Evolutionary conservation across 2,888 invertebrate genomes (phyloP), one percentile per base, ranked within the genome.

Genomic region (Trissonchulus sp.): DNA sequence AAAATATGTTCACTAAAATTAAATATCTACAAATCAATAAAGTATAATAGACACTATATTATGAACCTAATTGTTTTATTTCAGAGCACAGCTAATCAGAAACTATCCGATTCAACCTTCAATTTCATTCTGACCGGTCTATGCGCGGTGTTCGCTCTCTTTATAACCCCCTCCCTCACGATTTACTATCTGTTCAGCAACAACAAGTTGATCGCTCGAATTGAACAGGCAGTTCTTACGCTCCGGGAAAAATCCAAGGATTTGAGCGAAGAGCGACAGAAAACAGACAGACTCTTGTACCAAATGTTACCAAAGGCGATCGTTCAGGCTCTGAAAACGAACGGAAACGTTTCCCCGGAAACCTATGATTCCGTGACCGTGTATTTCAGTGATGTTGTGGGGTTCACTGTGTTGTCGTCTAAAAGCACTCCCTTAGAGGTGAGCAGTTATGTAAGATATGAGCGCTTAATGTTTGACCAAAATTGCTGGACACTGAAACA

Each of bases 291-390:
- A 3, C 35, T 69, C 8, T 34, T 48, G 37, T 48, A 28, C 18
- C 72, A 38, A 48, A 38, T 72, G 48, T 28, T 72, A 31, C 72
- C 72, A n/a, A 72, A 72, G 30, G 18, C 37, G 37, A 30, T 72
- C 3, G 72, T 31, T n/a, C 2, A 31, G 18, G 72, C 28, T 28
- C 48, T 72, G 30, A 72, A 37, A 30, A 15, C 28, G 23, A 48
- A 48, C 72, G 34, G 34, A n/a, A 15, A 18, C 15, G 72, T 72
- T 15, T 3, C 23, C 2, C 72, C 72, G 28, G 72, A 69, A n/a
- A 30, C 18, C 33, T 69, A 33, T n/a, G 69, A 69, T 3, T 33
- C 31, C n/a, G 31, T 34, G 15, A 69, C 69, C 2, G 33, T 69
- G 3, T 69, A 69, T 34, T 69, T 69, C 69, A 69, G 69, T 31